These are phyloP conservation scores for Cyphomyrus plagiostoma DNA, from an alignment of 2,113 vertebrate species.

Conservation along the genomic window DNA sequence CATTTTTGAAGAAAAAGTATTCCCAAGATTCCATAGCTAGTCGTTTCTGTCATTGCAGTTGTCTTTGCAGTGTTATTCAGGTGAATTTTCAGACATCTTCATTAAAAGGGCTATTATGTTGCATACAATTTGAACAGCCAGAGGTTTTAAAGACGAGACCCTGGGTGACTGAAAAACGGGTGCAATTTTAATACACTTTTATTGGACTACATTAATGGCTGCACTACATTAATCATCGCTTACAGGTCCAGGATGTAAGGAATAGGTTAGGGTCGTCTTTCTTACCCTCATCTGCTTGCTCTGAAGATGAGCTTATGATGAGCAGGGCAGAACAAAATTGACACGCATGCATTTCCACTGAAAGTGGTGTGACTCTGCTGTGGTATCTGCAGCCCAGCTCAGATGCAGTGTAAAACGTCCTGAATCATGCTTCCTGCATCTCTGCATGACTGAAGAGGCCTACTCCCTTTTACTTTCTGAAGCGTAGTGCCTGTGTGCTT, in stretches of 20 bases:
- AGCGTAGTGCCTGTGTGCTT: background rate
- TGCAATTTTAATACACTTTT: slow-evolving; percentile 35
- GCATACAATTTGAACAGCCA: background rate
- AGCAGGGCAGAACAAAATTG: background rate
- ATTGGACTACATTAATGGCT: slow-evolving; percentile 33
- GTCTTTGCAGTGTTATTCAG: slow-evolving; percentile 60
- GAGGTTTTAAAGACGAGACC: slow-evolving; percentile 45
- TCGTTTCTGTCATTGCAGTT: slow-evolving; percentile 32
- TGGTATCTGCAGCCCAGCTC: background rate
- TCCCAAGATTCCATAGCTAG: slow-evolving; percentile 44
- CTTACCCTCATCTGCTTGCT: background rate
- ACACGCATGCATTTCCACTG: background rate
- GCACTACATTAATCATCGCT: slow-evolving; percentile 34
- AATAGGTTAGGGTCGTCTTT: slow-evolving; percentile 24
- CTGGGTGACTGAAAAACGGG: slow-evolving; percentile 42
- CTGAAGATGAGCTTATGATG: background rate
- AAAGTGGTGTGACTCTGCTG: background rate
- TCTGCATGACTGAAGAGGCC: background rate
- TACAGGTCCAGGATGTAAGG: background rate
- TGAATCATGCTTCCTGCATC: background rate
- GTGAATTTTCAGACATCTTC: slow-evolving; percentile 62
- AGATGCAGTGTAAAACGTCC: background rate
- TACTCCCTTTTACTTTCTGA: background rate
- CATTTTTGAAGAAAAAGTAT: slow-evolving; percentile 34
- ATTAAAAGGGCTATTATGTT: slow-evolving; percentile 65